Evolutionary conservation across 1,140 invertebrate genomes (phyloP).

Genomic region (Teleopsis dalmanni): DNA sequence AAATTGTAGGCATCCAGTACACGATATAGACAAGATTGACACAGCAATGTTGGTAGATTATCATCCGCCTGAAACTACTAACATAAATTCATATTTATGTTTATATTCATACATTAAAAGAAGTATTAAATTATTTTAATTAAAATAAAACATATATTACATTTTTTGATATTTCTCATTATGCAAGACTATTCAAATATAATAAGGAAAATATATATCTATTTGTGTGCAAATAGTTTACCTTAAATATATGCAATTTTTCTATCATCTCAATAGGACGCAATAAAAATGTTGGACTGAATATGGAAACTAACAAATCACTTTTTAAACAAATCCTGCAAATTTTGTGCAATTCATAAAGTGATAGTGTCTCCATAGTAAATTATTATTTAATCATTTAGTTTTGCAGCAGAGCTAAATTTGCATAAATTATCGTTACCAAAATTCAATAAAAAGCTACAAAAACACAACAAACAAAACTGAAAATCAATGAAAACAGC

Average conservation of each 20-base stretch:
- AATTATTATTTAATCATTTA: too few relatives aligned
- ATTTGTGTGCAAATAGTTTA: background rate
- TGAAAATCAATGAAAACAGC: too few relatives aligned
- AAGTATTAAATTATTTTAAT: background rate
- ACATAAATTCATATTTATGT: background rate
- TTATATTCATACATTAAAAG: background rate
- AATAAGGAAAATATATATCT: background rate
- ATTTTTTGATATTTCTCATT: background rate
- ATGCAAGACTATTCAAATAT: background rate
- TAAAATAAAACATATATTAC: background rate
- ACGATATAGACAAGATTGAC: conserved; percentile 15
- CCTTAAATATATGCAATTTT: conserved; percentile 15
- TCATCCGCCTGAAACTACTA: conserved; percentile 8
- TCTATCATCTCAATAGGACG: conserved; percentile 15
- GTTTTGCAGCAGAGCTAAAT: too few relatives aligned
- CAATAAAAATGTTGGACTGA: conserved; percentile 14
- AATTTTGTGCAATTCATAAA: conserved; percentile 8
- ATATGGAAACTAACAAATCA: conserved; percentile 14
- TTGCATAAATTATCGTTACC: too few relatives aligned
- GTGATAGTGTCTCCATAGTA: conserved; percentile 8
- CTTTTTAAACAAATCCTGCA: conserved; percentile 16
- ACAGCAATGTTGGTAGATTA: conserved; percentile 11
- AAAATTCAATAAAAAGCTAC: too few relatives aligned
- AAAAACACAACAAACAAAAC: background rate
- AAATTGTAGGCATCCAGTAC: conserved; percentile 15